These are phyloP conservation scores for human (Homo sapiens) DNA, from an alignment of 2,113 vertebrate genomes.

Conservation along the genomic window GRCh38 chr5:178896501-178897000, in stretches of 20 bases:
- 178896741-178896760: not conserved
- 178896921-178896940: not conserved
- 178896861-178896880: not conserved
- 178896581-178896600: not conserved
- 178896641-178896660: not conserved
- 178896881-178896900: not conserved
- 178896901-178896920: not conserved
- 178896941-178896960: not conserved
- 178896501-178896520: not conserved
- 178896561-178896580: not conserved
- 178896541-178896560: not conserved
- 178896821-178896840: not conserved
- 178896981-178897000: not conserved
- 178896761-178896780: not conserved
- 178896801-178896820: not conserved
- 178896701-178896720: not conserved
- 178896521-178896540: accelerated
- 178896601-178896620: not conserved
- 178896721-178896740: not conserved
- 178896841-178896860: not conserved
- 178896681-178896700: not conserved
- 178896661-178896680: not conserved
- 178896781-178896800: not conserved
- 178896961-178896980: not conserved
- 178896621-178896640: not conserved